Conservation (phyloP, 1,140 invertebrate species). For the Stegodyphus mimosarum region DNA sequence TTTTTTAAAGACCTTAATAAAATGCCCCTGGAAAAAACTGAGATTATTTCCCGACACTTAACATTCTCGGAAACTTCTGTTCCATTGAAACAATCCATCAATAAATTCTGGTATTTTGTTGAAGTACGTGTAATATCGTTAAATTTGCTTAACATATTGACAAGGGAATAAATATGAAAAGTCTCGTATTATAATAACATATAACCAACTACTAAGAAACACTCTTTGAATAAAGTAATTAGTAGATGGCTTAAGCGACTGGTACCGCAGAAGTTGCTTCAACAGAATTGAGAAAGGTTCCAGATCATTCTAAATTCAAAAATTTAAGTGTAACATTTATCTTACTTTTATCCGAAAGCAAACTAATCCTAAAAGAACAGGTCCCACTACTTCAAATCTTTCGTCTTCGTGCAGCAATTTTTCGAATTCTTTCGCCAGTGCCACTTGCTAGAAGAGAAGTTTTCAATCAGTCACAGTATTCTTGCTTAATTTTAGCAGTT, state of each 20-base stretch:
- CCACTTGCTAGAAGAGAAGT: slow-evolving; percentile 72
- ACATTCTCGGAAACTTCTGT: no score
- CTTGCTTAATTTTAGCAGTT: no score
- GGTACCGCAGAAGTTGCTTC: background rate
- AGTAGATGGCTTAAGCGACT: background rate
- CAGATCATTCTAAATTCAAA: background rate
- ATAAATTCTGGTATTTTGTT: no score
- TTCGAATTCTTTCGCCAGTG: slow-evolving; percentile 82
- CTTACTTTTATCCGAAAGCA: slow-evolving; percentile 85
- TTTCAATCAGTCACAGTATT: no score
- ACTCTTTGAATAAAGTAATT: background rate
- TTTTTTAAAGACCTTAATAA: no score
- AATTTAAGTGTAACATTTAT: background rate
- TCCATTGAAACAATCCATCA: no score
- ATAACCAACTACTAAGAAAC: background rate
- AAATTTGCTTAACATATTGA: no score
- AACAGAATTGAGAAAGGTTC: background rate
- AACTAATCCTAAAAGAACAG: slow-evolving; percentile 83
- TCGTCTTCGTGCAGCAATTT: slow-evolving; percentile 76
- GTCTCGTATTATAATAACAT: background rate
- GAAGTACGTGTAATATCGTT: no score
- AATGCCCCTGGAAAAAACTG: no score
- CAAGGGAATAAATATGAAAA: background rate
- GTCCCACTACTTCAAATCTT: slow-evolving; percentile 82
- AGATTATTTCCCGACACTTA: no score